Evolutionary conservation across 2,888 invertebrate genomes (phyloP).

Genomic region (Nymphalis c-album): DNA sequence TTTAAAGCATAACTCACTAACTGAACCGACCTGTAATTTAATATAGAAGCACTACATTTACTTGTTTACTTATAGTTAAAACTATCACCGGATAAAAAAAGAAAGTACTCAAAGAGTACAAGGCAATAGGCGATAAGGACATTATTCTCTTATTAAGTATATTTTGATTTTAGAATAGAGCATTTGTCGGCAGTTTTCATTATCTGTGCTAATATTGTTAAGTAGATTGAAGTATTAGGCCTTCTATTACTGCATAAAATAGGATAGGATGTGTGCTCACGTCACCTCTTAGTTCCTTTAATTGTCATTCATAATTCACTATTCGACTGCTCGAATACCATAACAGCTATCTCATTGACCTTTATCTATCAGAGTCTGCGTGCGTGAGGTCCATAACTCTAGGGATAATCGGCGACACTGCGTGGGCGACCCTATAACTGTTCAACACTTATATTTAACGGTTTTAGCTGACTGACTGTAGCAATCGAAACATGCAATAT

Average conservation of each 20-base stretch:
- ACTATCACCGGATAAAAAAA: too few relatives aligned
- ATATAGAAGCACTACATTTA: too few relatives aligned
- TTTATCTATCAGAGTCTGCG: conserved; percentile 44
- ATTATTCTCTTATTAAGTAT: too few relatives aligned
- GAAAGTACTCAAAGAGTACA: too few relatives aligned
- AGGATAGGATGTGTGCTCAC: background rate
- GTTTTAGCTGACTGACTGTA: conserved; percentile 35
- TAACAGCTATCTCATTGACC: conserved; percentile 40
- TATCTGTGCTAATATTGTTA: too few relatives aligned
- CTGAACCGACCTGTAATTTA: too few relatives aligned
- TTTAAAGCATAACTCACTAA: too few relatives aligned
- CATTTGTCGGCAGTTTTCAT: too few relatives aligned
- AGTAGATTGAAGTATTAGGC: too few relatives aligned
- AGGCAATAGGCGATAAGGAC: too few relatives aligned
- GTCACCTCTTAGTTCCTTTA: conserved; percentile 3
- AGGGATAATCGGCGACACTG: conserved; percentile 47
- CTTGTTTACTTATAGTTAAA: too few relatives aligned
- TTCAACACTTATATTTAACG: conserved; percentile 45
- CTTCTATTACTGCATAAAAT: background rate
- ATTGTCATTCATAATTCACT: background rate
- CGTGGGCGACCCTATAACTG: conserved; percentile 52
- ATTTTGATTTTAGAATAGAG: too few relatives aligned
- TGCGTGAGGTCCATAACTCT: conserved; percentile 55
- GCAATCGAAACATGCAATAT: conserved; percentile 13
- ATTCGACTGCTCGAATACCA: conserved; percentile 1